Base-by-base conservation (phyloP, 2,113 vertebrate species). In the Sinocyclocheilus grahami region DNA sequence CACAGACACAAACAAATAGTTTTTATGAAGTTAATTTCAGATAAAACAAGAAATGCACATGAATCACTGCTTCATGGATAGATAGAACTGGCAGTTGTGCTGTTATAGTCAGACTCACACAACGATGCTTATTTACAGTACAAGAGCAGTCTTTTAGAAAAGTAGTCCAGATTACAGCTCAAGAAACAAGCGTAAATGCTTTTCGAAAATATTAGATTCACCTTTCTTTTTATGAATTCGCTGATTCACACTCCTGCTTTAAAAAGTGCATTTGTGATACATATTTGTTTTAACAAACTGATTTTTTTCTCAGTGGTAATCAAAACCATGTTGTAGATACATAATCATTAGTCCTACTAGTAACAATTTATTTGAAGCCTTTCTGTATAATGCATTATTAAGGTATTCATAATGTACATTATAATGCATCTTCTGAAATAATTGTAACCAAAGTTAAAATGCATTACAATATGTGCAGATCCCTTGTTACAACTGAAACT, bases 11-110 rank as follows among this genome's bases (percentile, higher is more conserved):
- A 46, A 60, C 13, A 10, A 8, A 46, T 27, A 3, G 1, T 65
- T 46, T 16, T 81, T 46, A 81, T 81, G 14, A 63, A 65, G 60
- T 46, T 81, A 11, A 81, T 81, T 81, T 48, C 60, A 48, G 79
- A 63, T 81, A 65, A 65, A 65, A n/a, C 39, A 81, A n/a, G 4
- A 78, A 24, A 65, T 46, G 6, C 14, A 24, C 22, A 3, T 27
- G 60, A 65, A 65, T 48, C 8, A 2, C 33, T n/a, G 4, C 9
- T 39, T 72, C 18, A 71, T 1, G 71, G n/a, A n/a, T 74, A 75
- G 72, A 48, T 14, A 7, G 37, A 46, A 74, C 20, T n/a, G 37
- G 18, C 11, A n/a, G 20, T 48, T 12, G 22, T 75, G 37, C 22
- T 24, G 39, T 75, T 74, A 39, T 46, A 39, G n/a, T 6, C 10